Base-by-base conservation (phyloP, 1,140 invertebrate species). In the Bombus difficillimus region DNA sequence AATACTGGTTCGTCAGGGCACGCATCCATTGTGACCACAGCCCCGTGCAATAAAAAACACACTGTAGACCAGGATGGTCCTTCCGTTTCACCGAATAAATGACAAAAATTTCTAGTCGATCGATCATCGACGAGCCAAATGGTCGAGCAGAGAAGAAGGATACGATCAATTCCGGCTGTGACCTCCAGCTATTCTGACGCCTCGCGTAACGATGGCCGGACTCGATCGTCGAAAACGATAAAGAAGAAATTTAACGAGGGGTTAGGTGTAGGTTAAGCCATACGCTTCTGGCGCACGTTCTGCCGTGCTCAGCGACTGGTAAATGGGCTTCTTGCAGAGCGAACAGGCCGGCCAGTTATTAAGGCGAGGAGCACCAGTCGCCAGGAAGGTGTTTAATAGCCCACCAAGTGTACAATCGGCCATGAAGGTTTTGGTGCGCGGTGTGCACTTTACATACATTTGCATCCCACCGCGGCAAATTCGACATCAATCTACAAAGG, bases 311-410 rank as follows among this genome's bases (percentile, higher is more conserved):
- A 59, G 62, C 75, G 69, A 75, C 69, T 77, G 72, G 68, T 32
- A 79, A 81, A 78, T 66, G 89, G 79, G 80, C 71, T 68, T 32
- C 76, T 91, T 69, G 84, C 80, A 78, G 86, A 83, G 72, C 15
- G 86, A 79, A 71, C 88, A 82, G 82, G 87, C 73, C 87, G 90
- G 90, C 83, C 85, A 89, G 92, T 94, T 93, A 94, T 94, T 93
- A 94, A 86, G 83, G 75, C 57, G 90, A 90, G 86, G 87, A 53
- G 91, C 83, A 92, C 92, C 81, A 80, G 90, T 93, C 92, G 92
- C 91, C 92, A 77, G 93, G 92, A 93, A 94, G 93, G 92, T 93
- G 92, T 94, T 94, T 94, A 95, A 95, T 94, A 93, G 94, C 92
- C 91, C 86, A 85, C 91, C 89, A 93, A 93, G 92, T 92, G 92